Conservation (phyloP, 2,113 vertebrate genomes). For the Rhinolophus sinicus region DNA sequence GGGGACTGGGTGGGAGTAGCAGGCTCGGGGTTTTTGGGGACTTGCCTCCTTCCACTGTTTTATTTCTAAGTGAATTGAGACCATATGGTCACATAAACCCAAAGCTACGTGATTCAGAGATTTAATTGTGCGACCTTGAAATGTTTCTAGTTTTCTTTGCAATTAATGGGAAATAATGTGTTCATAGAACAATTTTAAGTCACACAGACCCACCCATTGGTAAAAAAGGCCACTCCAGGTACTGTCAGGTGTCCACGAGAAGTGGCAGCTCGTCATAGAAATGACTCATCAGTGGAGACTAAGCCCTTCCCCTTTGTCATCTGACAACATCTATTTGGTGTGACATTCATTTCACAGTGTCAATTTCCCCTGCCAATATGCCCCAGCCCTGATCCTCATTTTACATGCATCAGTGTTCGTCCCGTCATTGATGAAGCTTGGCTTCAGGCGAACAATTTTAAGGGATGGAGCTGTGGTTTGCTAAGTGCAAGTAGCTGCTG, state of each 20-base stretch:
- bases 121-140: conserved; percentile 68
- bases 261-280: neutral
- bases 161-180: conserved; percentile 59
- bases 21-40: neutral
- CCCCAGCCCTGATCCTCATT: conserved; percentile 43
- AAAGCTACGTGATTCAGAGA: neutral
- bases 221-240: neutral
- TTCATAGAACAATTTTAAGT: conserved; percentile 38
- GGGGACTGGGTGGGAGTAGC: neutral
- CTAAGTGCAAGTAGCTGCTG: neutral
- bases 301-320: conserved; percentile 18
- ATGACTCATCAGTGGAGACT: conserved; percentile 20
- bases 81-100: conserved; percentile 63
- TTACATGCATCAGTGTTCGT: neutral
- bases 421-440: neutral
- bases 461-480: neutral
- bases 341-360: conserved; percentile 53
- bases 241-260: neutral
- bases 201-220: neutral
- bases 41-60: conserved; percentile 63
- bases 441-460: conserved; percentile 32
- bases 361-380: neutral
- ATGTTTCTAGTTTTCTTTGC: conserved; percentile 29
- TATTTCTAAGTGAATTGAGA: conserved; percentile 72
- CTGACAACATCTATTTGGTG: conserved; percentile 40